Percentiles rank a stretch among this genome's conserved stretches.
phyloP scores from a whole-genome alignment of 2,797 vertebrate genomes.

The Anabacerthia variegaticeps region DNA sequence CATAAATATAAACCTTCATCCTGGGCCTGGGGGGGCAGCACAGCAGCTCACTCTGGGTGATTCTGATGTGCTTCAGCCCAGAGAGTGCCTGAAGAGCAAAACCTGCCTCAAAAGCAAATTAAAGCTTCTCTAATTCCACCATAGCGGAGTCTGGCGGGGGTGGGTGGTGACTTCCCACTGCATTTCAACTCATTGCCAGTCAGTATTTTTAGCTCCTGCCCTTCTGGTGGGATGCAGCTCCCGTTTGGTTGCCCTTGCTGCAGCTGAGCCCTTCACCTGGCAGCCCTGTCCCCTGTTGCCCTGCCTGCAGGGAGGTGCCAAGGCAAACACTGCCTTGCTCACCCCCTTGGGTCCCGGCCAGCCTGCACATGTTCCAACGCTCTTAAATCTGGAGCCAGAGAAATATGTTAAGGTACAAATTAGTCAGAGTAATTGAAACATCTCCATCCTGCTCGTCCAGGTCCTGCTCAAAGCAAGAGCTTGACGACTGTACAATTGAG shows the following conservation, averaged over 20 bases:
- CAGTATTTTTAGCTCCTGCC: not conserved
- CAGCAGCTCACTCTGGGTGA: rapidly evolving
- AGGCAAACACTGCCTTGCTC: not conserved
- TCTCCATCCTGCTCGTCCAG: not conserved
- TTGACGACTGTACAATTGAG: not conserved
- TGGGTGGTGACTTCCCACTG: not conserved
- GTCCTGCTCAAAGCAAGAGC: not conserved
- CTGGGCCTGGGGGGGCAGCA: not conserved
- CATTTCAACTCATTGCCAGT: not conserved
- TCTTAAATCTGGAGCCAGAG: not conserved
- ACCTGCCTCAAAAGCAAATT: not conserved
- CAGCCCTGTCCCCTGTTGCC: not conserved
- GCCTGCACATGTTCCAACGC: not conserved
- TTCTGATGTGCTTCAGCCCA: not conserved
- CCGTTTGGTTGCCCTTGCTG: rapidly evolving
- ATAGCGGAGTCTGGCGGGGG: not conserved
- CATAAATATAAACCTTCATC: not conserved
- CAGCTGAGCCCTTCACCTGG: not conserved
- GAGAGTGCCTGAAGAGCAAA: not conserved
- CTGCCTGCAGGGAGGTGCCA: not conserved
- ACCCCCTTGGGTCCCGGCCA: not conserved
- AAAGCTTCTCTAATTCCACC: not conserved
- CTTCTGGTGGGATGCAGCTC: not conserved
- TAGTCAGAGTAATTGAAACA: not conserved
- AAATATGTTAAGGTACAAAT: not conserved